phyloP scores from a whole-genome alignment of 1,140 invertebrate genomes.

The Trichomalopsis sarcophagae region DNA sequence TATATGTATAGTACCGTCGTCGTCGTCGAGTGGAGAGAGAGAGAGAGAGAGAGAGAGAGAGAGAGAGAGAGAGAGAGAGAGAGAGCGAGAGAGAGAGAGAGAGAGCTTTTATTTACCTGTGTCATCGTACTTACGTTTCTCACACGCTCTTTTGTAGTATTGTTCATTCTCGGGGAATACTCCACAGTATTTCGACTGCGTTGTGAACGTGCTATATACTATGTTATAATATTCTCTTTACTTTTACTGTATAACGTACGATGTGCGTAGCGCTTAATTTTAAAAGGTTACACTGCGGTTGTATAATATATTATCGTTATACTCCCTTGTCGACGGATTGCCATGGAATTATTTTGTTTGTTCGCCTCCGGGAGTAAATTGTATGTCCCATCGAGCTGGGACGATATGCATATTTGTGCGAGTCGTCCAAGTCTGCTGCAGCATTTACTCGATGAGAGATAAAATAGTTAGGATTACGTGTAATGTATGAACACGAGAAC shows the following conservation, averaged over 20 bases:
- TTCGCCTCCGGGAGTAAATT: background rate
- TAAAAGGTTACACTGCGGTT: background rate
- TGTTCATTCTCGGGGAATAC: background rate
- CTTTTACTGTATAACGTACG: background rate
- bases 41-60: too few relatives aligned
- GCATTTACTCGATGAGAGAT: background rate
- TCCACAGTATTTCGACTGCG: too few relatives aligned
- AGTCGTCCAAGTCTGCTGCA: background rate
- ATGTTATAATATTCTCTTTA: too few relatives aligned
- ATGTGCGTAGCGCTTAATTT: background rate
- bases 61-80: too few relatives aligned
- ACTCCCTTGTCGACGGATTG: background rate
- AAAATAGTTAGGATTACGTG: conserved; percentile 4
- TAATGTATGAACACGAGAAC: background rate
- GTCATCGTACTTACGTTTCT: background rate
- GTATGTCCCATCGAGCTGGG: background rate
- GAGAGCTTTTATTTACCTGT: background rate
- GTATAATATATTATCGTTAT: background rate
- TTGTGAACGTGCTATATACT: too few relatives aligned
- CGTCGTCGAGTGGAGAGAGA: too few relatives aligned
- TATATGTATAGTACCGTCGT: background rate
- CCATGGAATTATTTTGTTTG: background rate
- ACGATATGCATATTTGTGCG: too few relatives aligned
- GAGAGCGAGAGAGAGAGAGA: too few relatives aligned
- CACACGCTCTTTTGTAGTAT: background rate